Evolutionary conservation across 2,113 vertebrate genomes (phyloP).

Genomic region (Proteles cristata): DNA sequence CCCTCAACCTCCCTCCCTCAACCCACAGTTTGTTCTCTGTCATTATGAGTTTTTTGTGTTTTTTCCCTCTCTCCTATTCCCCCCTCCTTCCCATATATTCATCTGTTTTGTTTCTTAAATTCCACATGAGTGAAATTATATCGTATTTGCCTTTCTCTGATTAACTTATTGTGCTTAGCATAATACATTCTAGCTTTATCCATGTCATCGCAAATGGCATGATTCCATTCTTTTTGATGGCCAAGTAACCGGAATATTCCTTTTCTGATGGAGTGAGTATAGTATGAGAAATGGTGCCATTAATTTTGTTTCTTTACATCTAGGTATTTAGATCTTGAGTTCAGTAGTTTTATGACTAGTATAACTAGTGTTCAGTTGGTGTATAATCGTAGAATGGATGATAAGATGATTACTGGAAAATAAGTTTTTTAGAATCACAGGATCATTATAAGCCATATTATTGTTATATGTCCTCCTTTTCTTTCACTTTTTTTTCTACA

Average conservation of each 20-base stretch:
- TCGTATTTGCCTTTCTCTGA: no score
- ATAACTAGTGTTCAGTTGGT: not conserved
- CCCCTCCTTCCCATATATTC: no score
- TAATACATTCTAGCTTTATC: no score
- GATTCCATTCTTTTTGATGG: no score
- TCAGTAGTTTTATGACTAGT: constrained; percentile 21
- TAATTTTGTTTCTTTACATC: constrained; percentile 3
- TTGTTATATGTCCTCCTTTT: not conserved
- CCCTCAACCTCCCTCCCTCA: no score
- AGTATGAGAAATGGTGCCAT: not conserved
- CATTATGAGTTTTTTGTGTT: no score
- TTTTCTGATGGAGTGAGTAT: not conserved
- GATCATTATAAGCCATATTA: not conserved
- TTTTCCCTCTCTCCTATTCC: no score
- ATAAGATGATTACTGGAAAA: constrained; percentile 4
- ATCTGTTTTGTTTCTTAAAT: no score
- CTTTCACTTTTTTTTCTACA: not conserved
- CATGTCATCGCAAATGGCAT: no score
- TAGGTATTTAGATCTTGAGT: not conserved
- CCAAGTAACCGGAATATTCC: not conserved
- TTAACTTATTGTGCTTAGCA: no score
- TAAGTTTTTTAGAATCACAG: not conserved
- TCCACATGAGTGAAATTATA: no score
- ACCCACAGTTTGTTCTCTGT: no score
- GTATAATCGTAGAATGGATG: not conserved